Evolutionary conservation across 2,797 vertebrate species (phyloP), one percentile per base, ranked within the genome.

Genomic region (Clarias fuscus): DNA sequence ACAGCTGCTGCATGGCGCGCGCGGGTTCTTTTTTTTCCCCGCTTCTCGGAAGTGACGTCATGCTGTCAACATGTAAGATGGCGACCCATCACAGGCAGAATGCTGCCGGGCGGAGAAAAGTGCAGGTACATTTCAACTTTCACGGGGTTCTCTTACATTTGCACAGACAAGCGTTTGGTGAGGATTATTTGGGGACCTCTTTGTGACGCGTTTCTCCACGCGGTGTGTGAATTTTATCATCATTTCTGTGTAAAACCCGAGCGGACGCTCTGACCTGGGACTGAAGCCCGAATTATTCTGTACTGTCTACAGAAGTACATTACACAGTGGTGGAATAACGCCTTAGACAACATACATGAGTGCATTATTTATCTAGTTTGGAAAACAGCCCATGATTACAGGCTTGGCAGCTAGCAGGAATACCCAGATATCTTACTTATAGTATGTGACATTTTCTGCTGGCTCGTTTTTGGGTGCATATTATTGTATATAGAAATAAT

Each of bases 21-120:
- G 48, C 48, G 11, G 53, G 65, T 73, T 33, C 33, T 33, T 80
- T 76, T 30, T 24, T 40, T 59, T n/a, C 6, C 0, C 37, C 13
- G 84, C 65, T 85, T 84, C 71, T 81, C 92, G 96, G 96, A 97
- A 93, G 92, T 97, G 94, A 96, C 94, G 92, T 92, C 68, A 87
- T 83, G 94, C 93, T 96, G 96, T 96, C 96, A 97, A 96, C 96
- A 97, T 96, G 96, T 94, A 97, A 97, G 95, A 97, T 97, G 96
- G 96, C 96, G 94, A 94, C 95, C 82, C 96, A 96, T 97, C 96
- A 97, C 93, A 95, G 96, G 92, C 96, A 97, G 95, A 97, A 97
- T 92, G 95, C 96, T 90, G 96, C 96, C 72, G 96, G 96, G 91
- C 96, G 96, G 92, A 95, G 96, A 91, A 97, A 97, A 97, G 96